Percentiles rank a stretch among this genome's conserved stretches.
Evolutionary conservation across 2,797 vertebrate species (phyloP).

Genomic region (Poeciliopsis presidionis): DNA sequence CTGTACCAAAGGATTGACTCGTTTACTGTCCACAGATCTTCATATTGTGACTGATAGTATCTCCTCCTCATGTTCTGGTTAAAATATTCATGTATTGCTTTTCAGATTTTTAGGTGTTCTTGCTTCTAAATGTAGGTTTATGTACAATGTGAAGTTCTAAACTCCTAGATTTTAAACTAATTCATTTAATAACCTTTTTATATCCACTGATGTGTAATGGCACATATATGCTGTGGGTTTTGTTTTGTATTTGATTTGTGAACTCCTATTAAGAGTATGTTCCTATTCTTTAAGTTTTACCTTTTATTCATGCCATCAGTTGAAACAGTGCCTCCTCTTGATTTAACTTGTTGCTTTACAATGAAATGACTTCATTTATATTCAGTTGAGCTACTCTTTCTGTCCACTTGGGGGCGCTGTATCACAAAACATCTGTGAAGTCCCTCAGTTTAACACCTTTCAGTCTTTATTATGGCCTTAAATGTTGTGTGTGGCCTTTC

Average conservation of each 20-base stretch:
- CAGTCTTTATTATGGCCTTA: not conserved
- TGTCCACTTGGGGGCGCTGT: conserved; percentile 65
- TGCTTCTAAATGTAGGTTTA: not conserved
- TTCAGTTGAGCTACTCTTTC: not conserved
- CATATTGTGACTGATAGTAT: not conserved
- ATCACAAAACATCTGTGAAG: conserved; percentile 15
- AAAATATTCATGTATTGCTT: conserved; percentile 5
- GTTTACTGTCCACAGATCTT: not conserved
- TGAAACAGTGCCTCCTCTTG: not conserved
- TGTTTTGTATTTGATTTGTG: not conserved
- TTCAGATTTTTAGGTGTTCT: not conserved
- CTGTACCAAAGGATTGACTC: conserved; percentile 9
- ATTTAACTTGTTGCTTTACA: not conserved
- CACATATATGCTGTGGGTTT: not conserved
- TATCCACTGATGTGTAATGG: not conserved
- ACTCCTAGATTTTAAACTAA: not conserved
- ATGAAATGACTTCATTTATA: not conserved
- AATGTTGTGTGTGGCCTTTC: not conserved
- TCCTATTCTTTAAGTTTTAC: not conserved
- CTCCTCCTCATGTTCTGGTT: not conserved
- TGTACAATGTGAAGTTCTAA: not conserved
- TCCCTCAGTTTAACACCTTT: not conserved
- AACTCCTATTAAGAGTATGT: not conserved
- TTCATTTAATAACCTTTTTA: not conserved
- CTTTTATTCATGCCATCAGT: not conserved